Evolutionary conservation across 2,797 vertebrate genomes (phyloP).

Genomic region (Petrocephalus schoutedeni): DNA sequence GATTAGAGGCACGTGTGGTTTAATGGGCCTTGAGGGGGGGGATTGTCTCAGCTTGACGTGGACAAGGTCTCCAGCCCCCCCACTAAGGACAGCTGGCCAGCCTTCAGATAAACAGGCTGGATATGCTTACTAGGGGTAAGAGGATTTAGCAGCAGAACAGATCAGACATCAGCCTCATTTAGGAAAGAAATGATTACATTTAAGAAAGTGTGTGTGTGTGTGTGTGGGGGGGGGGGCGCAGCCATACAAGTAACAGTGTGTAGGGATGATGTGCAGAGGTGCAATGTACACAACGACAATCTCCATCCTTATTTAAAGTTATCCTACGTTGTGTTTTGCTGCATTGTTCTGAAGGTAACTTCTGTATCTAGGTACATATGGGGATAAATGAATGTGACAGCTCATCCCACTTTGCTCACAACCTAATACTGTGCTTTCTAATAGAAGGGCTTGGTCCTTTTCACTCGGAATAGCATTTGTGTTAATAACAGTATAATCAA

Average conservation of each 20-base stretch:
- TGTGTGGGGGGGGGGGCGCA: conserved; percentile 9
- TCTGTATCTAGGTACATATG: background rate
- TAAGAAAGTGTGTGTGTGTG: conserved; percentile 27
- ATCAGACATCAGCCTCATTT: conserved; percentile 70
- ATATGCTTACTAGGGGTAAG: conserved; percentile 64
- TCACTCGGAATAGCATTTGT: background rate
- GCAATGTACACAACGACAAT: background rate
- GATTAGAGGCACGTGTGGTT: conserved; percentile 42
- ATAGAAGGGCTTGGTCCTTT: background rate
- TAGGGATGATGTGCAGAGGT: background rate
- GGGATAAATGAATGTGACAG: background rate
- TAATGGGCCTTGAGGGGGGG: conserved; percentile 34
- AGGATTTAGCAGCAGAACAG: conserved; percentile 68
- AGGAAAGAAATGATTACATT: conserved; percentile 54
- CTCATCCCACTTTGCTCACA: background rate
- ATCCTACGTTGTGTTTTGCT: background rate
- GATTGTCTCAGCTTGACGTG: conserved; percentile 25
- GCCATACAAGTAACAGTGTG: background rate
- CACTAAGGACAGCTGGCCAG: conserved; percentile 65
- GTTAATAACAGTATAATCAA: background rate
- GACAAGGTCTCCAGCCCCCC: conserved; percentile 34
- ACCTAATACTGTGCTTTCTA: background rate
- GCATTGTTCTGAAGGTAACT: background rate
- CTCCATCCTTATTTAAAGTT: background rate
- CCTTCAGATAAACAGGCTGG: conserved; percentile 46